Base-by-base conservation (phyloP, 2,888 invertebrate species). In the Osmoderma eremita region DNA sequence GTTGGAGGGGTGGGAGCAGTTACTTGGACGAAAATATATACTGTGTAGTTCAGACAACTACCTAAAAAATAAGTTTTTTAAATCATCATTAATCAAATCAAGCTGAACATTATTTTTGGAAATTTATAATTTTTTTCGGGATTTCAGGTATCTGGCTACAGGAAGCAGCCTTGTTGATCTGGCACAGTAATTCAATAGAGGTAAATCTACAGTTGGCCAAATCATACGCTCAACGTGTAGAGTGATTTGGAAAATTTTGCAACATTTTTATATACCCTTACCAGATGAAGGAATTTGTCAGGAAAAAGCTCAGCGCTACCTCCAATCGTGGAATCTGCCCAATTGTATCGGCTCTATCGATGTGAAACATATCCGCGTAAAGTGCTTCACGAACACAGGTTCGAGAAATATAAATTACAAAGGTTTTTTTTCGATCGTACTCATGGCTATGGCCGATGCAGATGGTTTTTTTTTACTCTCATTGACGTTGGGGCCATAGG, bases 251-350 rank as follows among this genome's bases (percentile, higher is more conserved):
- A 58, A 41, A 56, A 51, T 54, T 20, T 63, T 71, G 45, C 67
- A 71, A 58, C 68, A 63, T 15, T 30, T 63, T 42, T 68, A 63
- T 68, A 70, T 71, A 68, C 41, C 65, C 54, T 54, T 68, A 56
- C 69, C 68, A 39, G 66, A 50, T 61, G 62, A 22, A 42, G 65
- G 54, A 41, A 51, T 48, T 65, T 70, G 63, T 67, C 65, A 65
- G 61, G 62, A 67, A 22, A 61, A 58, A 20, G n/a, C 61, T 20
- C 15, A 49, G 12, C 42, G 61, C 6, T 61, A 22, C 20, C 50
- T 17, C 8, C 58, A 66, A 50, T 49, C 49, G 15, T 61, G 66
- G 66, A 38, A 50, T 48, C 61, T 69, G 24, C 58, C 69, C 49
- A 64, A 64, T 8, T 70, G 58, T 48, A 50, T 70, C 50, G 61